A percentile compares a stretch with the other conserved stretches of the same genome.
These are phyloP conservation scores for Empidonax traillii DNA, from an alignment of 2,113 vertebrate genomes.

Conservation along the genomic window DNA sequence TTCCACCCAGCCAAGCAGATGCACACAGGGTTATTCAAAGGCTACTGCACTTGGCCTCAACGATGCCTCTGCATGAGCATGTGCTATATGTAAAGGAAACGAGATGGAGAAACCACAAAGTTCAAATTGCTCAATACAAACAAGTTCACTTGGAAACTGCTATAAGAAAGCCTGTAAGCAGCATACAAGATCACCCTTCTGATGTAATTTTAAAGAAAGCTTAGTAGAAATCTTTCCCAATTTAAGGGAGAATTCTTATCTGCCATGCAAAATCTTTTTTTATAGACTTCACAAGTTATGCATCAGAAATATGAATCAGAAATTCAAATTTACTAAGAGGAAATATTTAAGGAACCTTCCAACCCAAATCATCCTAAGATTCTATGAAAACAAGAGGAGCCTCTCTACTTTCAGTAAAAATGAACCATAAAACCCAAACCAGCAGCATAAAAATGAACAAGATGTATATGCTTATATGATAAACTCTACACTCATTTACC, in stretches of 20 bases:
- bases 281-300: not conserved
- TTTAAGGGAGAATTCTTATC: slow-evolving; percentile 9
- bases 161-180: not conserved
- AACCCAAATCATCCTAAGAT: not conserved
- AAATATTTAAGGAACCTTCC: slow-evolving; percentile 5
- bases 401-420: not conserved
- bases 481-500: not conserved
- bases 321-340: slow-evolving; percentile 9
- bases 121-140: not conserved
- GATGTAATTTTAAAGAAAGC: not conserved
- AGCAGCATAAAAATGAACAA: not conserved
- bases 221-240: not conserved
- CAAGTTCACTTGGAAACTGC: not conserved
- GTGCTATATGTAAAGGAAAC: not conserved
- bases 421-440: not conserved
- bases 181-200: not conserved
- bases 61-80: not conserved
- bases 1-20: not conserved
- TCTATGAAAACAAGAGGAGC: not conserved
- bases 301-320: not conserved
- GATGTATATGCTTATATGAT: not conserved
- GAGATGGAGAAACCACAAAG: not conserved
- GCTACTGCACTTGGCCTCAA: not conserved
- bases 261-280: not conserved
- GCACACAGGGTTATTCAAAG: not conserved